phyloP scores from a whole-genome alignment of 2,113 vertebrate species.

The Apodemus sylvaticus region DNA sequence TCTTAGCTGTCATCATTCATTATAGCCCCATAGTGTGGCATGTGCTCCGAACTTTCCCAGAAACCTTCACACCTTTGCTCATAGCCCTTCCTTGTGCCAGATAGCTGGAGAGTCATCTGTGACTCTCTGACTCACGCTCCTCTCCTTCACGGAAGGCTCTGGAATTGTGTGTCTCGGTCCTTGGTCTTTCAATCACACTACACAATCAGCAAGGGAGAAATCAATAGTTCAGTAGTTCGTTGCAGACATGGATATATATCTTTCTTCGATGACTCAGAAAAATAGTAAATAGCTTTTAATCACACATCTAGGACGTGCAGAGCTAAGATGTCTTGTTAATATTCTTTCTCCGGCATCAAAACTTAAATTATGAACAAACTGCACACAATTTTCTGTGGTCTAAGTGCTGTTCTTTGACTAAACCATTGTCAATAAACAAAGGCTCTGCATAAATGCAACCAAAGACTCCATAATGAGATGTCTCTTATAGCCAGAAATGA shows the following conservation, averaged over 20 bases:
- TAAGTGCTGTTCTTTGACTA: conserved; percentile 91
- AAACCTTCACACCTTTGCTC: neutral
- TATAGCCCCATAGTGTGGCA: neutral
- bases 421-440: conserved; percentile 94
- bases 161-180: fast-evolving
- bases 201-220: neutral
- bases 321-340: neutral
- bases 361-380: conserved; percentile 14
- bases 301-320: neutral
- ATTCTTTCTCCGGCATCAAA: neutral
- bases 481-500: neutral
- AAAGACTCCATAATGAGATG: neutral
- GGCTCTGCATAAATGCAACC: neutral
- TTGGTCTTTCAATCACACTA: neutral
- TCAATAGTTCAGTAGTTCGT: neutral
- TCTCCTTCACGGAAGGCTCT: neutral
- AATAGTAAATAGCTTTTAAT: neutral
- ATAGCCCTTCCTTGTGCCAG: neutral
- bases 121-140: fast-evolving
- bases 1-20: neutral
- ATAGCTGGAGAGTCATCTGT: no score
- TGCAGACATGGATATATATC: neutral
- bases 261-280: conserved; percentile 15
- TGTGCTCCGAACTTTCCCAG: neutral
- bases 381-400: conserved; percentile 85